Evolutionary conservation across 1,140 invertebrate genomes (phyloP).

Genomic region (Drosophila saltans): DNA sequence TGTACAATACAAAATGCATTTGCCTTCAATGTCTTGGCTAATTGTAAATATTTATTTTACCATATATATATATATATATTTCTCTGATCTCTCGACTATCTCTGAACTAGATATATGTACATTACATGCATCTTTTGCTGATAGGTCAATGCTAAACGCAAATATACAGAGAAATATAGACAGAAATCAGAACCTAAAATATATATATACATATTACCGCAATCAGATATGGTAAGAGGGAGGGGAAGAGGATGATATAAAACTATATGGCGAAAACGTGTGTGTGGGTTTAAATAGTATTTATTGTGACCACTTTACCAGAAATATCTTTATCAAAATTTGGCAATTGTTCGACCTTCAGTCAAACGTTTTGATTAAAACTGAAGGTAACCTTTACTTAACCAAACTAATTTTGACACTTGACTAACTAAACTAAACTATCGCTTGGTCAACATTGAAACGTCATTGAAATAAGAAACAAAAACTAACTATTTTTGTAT

Average conservation of each 20-base stretch:
- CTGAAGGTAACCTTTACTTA: too few relatives aligned
- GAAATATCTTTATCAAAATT: neutral
- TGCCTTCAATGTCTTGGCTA: conserved; percentile 25
- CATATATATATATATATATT: neutral
- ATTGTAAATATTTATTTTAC: conserved; percentile 39
- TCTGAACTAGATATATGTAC: conserved; percentile 17
- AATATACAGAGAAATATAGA: neutral
- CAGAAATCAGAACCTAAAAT: neutral
- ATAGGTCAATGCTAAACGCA: conserved; percentile 10
- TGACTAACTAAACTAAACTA: too few relatives aligned
- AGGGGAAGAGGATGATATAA: too few relatives aligned
- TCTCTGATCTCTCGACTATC: conserved; percentile 17
- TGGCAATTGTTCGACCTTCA: too few relatives aligned
- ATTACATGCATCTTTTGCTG: neutral
- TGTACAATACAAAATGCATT: conserved; percentile 27
- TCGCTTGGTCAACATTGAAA: too few relatives aligned
- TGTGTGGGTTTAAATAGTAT: too few relatives aligned
- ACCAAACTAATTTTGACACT: too few relatives aligned
- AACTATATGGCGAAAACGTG: too few relatives aligned
- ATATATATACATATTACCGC: neutral
- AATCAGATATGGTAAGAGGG: too few relatives aligned
- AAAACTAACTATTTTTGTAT: too few relatives aligned
- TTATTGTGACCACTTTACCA: neutral
- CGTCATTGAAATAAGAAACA: too few relatives aligned
- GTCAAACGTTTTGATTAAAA: too few relatives aligned